Conservation (phyloP, 1,140 invertebrate genomes). For the Berghia stephanieae region DNA sequence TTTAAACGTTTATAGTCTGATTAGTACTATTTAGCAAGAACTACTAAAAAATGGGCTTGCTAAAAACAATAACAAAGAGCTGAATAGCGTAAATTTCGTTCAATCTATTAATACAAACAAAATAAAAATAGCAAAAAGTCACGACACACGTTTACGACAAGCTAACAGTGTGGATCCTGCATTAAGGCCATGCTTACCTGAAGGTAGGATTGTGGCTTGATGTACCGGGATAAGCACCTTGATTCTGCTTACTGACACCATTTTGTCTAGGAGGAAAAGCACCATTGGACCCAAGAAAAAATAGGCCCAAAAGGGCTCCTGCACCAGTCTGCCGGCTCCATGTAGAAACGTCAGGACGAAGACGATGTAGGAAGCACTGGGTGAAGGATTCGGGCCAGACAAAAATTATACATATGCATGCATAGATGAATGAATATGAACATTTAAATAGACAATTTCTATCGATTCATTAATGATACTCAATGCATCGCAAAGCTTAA, state of each 20-base stretch:
- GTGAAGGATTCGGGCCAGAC: conserved; percentile 95
- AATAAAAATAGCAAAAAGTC: neutral
- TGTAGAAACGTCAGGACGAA: conserved; percentile 92
- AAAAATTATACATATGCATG: conserved; percentile 75
- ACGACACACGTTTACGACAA: neutral
- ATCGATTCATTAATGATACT: no score
- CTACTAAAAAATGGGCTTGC: no score
- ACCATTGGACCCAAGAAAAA: conserved; percentile 94
- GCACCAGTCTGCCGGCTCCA: conserved; percentile 81
- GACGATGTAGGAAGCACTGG: conserved; percentile 86
- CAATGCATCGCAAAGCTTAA: no score
- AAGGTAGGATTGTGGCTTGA: conserved; percentile 95
- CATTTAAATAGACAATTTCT: neutral
- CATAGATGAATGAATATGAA: neutral
- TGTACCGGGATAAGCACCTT: conserved; percentile 89
- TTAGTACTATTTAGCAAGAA: no score
- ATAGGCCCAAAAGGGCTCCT: conserved; percentile 86
- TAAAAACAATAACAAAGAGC: no score
- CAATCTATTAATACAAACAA: neutral
- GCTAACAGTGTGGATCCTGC: no score
- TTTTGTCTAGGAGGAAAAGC: conserved; percentile 89
- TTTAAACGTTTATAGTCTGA: no score
- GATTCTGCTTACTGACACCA: conserved; percentile 77
- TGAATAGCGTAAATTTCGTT: no score
- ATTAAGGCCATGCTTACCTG: conserved; percentile 74